Evolutionary conservation across 23 tunicate species (phyloP).

Genomic region (Ciona savignyi): DNA sequence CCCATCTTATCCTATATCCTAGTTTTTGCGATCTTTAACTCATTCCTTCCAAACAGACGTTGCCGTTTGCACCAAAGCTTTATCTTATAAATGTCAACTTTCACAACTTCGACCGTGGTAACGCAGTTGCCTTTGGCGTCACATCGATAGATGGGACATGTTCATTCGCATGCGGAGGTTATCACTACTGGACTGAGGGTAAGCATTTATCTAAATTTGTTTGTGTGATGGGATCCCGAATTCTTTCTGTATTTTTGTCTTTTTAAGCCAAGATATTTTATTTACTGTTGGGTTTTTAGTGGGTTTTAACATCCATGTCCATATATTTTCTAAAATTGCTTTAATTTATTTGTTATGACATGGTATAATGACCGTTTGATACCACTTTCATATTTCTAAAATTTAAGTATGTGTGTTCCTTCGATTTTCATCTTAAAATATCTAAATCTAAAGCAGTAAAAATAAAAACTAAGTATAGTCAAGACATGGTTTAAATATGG

Average conservation of each 20-base stretch:
- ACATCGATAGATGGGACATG: constrained; percentile 61
- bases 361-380: too few species aligned
- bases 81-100: constrained; percentile 10
- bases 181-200: constrained; percentile 37
- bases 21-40: background rate
- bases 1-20: background rate
- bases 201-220: background rate
- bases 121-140: constrained; percentile 28
- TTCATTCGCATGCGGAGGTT: constrained; percentile 61
- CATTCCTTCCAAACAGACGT: constrained; percentile 10
- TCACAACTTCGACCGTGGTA: constrained; percentile 38
- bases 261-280: too few species aligned
- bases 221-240: background rate
- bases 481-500: too few species aligned
- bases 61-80: constrained; percentile 58
- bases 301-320: too few species aligned
- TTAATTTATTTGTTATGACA: too few species aligned
- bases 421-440: too few species aligned
- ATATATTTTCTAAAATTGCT: too few species aligned
- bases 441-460: too few species aligned
- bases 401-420: too few species aligned
- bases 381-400: too few species aligned
- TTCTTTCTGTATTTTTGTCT: background rate
- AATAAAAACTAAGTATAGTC: too few species aligned
- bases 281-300: too few species aligned